Percentiles rank a stretch among this genome's conserved stretches.
Conservation (phyloP, 2,888 invertebrate species). For the Cheilosia grossa region DNA sequence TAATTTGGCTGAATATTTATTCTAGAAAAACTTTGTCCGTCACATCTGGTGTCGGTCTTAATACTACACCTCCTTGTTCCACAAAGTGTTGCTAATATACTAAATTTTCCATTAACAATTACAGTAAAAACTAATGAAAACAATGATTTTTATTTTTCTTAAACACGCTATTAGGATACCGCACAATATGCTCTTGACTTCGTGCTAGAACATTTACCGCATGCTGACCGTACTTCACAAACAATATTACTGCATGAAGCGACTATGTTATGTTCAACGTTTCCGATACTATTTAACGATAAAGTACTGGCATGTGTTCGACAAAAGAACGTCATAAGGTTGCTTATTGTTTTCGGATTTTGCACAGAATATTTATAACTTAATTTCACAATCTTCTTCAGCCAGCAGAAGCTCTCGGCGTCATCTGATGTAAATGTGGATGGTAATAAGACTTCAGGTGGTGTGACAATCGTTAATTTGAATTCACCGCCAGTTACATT, state of each 20-base stretch:
- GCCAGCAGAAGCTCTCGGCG: constrained; percentile 80
- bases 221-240: constrained; percentile 89
- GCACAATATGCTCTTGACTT: constrained; percentile 93
- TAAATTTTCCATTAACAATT: background rate
- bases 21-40: too few relatives aligned
- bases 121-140: background rate
- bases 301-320: constrained; percentile 90
- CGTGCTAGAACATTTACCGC: constrained; percentile 89
- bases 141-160: constrained; percentile 9
- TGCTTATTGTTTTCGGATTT: constrained; percentile 30
- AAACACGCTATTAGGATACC: constrained; percentile 85
- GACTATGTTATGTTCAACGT: constrained; percentile 90
- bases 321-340: constrained; percentile 85
- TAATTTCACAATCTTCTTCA: constrained; percentile 44
- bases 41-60: too few relatives aligned
- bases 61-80: background rate
- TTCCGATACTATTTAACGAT: constrained; percentile 92
- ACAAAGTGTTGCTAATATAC: background rate
- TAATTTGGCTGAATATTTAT: too few relatives aligned
- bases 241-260: constrained; percentile 91
- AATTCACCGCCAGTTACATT: constrained; percentile 83
- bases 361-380: too few relatives aligned
- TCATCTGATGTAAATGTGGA: constrained; percentile 81
- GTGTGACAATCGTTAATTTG: constrained; percentile 91
- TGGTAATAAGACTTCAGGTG: constrained; percentile 89